These are phyloP conservation scores for Catostomus latipinnis DNA, from an alignment of 2,797 vertebrate genomes.

Conservation along the genomic window DNA sequence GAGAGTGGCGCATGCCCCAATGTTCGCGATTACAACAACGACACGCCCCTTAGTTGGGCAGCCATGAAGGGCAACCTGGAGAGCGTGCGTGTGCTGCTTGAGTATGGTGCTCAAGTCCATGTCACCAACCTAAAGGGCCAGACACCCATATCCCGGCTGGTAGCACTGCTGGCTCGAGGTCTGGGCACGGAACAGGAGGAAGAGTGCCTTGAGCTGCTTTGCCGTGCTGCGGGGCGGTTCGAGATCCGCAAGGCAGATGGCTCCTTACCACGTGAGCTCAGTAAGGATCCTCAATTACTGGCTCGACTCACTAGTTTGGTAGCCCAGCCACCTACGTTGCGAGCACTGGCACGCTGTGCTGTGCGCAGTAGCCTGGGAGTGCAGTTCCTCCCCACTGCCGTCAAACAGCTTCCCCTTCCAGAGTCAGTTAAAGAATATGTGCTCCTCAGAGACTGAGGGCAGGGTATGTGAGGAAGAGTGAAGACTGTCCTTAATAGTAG, in stretches of 20 bases:
- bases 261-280: constrained; percentile 87
- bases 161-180: constrained; percentile 89
- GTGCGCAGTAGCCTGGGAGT: constrained; percentile 88
- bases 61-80: constrained; percentile 97
- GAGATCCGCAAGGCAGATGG: constrained; percentile 88
- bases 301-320: constrained; percentile 85
- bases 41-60: constrained; percentile 96
- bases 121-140: constrained; percentile 95
- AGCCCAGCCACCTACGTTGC: constrained; percentile 85
- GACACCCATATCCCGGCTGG: constrained; percentile 89
- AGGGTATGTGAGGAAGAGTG: constrained; percentile 15
- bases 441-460: constrained; percentile 82
- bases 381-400: constrained; percentile 87
- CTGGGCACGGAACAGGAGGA: constrained; percentile 92
- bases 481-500: constrained; percentile 43
- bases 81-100: constrained; percentile 90
- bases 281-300: constrained; percentile 88
- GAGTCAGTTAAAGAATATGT: constrained; percentile 90
- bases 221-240: constrained; percentile 85
- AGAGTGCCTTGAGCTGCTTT: constrained; percentile 92
- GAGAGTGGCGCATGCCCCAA: constrained; percentile 90
- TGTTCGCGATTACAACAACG: constrained; percentile 91
- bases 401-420: constrained; percentile 91
- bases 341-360: constrained; percentile 86
- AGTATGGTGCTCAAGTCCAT: constrained; percentile 90